Evolutionary conservation across 2,113 vertebrate species (phyloP).

Genomic region (Tretioscincus oriximinensis): DNA sequence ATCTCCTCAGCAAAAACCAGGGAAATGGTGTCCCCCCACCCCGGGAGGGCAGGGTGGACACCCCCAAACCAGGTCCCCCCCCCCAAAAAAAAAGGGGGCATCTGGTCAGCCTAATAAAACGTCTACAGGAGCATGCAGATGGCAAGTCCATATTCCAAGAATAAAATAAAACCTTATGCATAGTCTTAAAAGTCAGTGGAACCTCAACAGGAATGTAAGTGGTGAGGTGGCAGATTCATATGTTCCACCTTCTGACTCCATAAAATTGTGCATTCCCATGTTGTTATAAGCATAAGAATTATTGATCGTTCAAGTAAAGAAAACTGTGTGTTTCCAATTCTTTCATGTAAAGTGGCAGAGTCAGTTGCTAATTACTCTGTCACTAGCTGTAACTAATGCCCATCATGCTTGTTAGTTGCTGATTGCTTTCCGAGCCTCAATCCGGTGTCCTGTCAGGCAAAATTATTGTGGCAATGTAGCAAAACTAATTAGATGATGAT

Average conservation of each 20-base stretch:
- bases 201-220: not conserved
- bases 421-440: conserved; percentile 47
- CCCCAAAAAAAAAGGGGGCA: too few relatives aligned
- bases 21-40: too few relatives aligned
- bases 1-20: too few relatives aligned
- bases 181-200: not conserved
- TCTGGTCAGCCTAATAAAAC: too few relatives aligned
- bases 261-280: not conserved
- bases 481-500: conserved; percentile 63
- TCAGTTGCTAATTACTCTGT: conserved; percentile 75
- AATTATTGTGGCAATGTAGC: conserved; percentile 61
- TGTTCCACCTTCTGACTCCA: not conserved
- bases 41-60: too few relatives aligned
- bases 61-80: too few relatives aligned
- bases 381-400: conserved; percentile 68
- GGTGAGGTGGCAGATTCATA: not conserved
- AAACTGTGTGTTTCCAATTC: not conserved
- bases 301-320: conserved; percentile 22
- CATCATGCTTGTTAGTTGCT: conserved; percentile 56
- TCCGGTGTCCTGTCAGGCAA: conserved; percentile 57
- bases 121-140: too few relatives aligned
- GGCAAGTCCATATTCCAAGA: too few relatives aligned
- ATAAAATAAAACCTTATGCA: too few relatives aligned
- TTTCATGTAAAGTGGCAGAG: conserved; percentile 62
- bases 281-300: conserved; percentile 11